phyloP scores from a whole-genome alignment of 2,797 vertebrate species.

The Bucorvus abyssinicus region DNA sequence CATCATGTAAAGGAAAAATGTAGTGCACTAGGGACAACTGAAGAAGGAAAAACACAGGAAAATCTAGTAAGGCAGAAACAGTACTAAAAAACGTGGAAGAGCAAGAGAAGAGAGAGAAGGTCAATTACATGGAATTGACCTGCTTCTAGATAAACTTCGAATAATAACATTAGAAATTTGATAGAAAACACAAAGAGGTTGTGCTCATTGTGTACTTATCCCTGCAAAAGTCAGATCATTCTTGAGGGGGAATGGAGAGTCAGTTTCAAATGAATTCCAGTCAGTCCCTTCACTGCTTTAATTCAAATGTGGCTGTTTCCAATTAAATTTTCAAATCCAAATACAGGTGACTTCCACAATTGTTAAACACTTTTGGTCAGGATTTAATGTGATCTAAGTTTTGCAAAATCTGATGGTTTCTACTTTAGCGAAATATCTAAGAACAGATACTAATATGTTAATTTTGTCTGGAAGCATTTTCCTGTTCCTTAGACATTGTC shows the following conservation, averaged over 20 bases:
- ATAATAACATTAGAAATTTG: not conserved
- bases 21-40: not conserved
- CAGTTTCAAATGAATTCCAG: not conserved
- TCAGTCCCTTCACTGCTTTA: not conserved
- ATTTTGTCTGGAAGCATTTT: not conserved
- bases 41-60: not conserved
- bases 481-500: not conserved
- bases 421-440: not conserved
- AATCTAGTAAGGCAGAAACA: not conserved
- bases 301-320: not conserved
- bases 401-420: not conserved
- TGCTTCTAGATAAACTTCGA: not conserved
- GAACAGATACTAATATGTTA: not conserved
- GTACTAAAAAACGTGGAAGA: not conserved
- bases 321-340: not conserved
- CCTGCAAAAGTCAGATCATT: not conserved
- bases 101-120: not conserved
- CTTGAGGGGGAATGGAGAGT: rapidly evolving
- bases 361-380: not conserved
- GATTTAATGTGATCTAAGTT: not conserved
- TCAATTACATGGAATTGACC: not conserved
- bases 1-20: not conserved
- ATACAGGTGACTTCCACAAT: not conserved
- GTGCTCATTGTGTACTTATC: not conserved
- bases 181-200: not conserved